Conservation (phyloP, 2,797 vertebrate species). For the Muscicapa comitata region DNA sequence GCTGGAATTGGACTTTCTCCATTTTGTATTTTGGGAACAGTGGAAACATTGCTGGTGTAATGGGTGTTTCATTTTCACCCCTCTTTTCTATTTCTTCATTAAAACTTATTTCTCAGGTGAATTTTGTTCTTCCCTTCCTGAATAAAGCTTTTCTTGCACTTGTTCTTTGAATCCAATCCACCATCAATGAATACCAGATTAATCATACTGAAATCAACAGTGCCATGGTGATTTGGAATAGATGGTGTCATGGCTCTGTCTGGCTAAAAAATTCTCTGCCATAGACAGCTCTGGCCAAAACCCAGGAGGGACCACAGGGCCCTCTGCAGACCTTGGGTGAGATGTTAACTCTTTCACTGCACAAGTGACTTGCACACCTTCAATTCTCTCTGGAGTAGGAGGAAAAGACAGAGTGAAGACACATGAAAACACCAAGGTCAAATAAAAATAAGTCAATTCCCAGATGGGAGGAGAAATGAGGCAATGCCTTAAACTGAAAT, state of each 20-base stretch:
- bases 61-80: accelerated
- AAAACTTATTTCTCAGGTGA: background rate
- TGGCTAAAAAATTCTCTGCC: background rate
- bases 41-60: background rate
- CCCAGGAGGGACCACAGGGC: too few relatives aligned
- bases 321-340: too few relatives aligned
- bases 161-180: background rate
- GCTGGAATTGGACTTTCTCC: background rate
- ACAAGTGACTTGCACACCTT: too few relatives aligned
- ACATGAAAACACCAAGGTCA: too few relatives aligned
- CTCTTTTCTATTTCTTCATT: background rate
- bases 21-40: background rate
- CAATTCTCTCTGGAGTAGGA: too few relatives aligned
- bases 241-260: background rate
- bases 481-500: too few relatives aligned
- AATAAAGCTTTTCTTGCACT: background rate
- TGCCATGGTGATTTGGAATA: background rate
- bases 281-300: too few relatives aligned
- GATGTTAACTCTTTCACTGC: too few relatives aligned
- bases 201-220: background rate
- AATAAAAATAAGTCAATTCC: too few relatives aligned
- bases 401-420: too few relatives aligned
- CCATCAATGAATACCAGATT: background rate
- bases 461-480: too few relatives aligned
- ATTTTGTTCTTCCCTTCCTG: background rate